Percentiles rank a stretch among this genome's conserved stretches.
These are phyloP conservation scores for Gambusia affinis DNA, from an alignment of 2,113 vertebrate genomes.

Conservation along the genomic window DNA sequence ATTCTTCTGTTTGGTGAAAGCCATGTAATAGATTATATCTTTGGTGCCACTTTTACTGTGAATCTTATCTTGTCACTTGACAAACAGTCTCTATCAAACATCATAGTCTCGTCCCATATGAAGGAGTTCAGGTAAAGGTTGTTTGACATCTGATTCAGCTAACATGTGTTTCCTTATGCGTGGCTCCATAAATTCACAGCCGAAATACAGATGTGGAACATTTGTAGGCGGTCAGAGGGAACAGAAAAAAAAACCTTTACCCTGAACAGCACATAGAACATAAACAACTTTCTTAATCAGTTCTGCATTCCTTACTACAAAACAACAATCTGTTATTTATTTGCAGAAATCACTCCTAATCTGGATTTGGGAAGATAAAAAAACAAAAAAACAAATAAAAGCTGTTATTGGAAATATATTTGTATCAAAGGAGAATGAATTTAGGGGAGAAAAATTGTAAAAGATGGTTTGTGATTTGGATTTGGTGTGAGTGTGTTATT, in stretches of 20 bases:
- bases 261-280: background rate
- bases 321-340: background rate
- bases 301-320: background rate
- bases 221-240: background rate
- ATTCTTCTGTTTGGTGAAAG: background rate
- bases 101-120: no score
- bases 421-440: slow-evolving; percentile 25
- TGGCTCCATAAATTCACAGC: background rate
- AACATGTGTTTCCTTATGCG: background rate
- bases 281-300: background rate
- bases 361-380: background rate
- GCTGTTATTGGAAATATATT: background rate
- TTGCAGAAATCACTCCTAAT: no score
- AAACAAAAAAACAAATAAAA: background rate
- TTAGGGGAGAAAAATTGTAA: background rate
- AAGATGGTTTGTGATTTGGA: slow-evolving; percentile 14
- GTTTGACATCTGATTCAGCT: background rate
- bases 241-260: background rate
- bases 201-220: background rate
- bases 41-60: background rate
- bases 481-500: slow-evolving; percentile 33
- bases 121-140: background rate
- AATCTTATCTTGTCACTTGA: background rate
- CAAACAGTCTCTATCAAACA: background rate
- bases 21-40: background rate